Base-by-base conservation (phyloP, 2,113 vertebrate species). In the Acanthisitta chloris region DNA sequence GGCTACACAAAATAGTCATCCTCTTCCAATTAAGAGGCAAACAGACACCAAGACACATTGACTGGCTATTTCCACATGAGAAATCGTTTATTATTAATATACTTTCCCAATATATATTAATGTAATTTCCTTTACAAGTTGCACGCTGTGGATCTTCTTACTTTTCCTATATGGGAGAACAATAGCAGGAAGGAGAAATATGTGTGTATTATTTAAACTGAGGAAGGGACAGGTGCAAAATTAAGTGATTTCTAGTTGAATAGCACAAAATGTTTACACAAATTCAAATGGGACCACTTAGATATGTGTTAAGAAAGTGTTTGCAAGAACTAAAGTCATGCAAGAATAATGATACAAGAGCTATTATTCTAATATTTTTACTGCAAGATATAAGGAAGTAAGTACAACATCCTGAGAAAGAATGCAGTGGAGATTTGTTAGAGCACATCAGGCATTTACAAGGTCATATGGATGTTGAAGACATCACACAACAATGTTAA, bases 171-270 rank as follows among this genome's bases (percentile, higher is more conserved):
- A 84, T 29, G 48, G 21, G n/a, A 84, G 65, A 88, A 94, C 89
- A 96, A 96, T 95, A 81, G n/a, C 36, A 94, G 95, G 93, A 96
- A 96, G 83, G 36, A 95, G 83, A 89, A 94, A 88, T 92, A 92
- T 52, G 73, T 79, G 69, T 86, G 46, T 57, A 72, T 95, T 79
- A 81, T 91, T 95, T 96, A 94, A 95, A 91, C 89, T 76, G n/a
- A 92, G 91, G 91, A 93, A 95, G 73, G 67, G 77, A 79, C 91
- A 96, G 61, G 91, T 97, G 94, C 43, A 97, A 91, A 84, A 84
- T 89, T 38, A 67, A 88, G 80, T 88, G 65, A 82, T 61, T 94
- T 79, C n/a, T 72, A 78, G 48, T 80, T 84, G 54, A 92, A 51
- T 52, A 65, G 42, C 36, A 61, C 5, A 51, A 92, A 81, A 76